Conservation (phyloP, 1,140 invertebrate species). For the Magallana angulata region DNA sequence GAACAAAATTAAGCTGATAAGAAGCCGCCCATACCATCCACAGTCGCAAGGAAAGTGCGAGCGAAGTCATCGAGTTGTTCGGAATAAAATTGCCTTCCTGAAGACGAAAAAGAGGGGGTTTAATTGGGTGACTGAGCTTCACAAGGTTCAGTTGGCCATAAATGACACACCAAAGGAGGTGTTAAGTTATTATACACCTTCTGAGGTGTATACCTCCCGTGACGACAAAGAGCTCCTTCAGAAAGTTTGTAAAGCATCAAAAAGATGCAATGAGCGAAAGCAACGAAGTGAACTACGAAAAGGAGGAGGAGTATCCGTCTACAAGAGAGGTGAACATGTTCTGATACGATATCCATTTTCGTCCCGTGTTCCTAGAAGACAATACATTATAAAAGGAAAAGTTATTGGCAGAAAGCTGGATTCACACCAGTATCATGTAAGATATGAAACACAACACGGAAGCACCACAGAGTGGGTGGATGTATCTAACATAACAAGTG, state of each 20-base stretch:
- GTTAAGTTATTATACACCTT: neutral
- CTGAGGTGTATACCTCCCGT: neutral
- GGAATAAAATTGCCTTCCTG: conserved; percentile 7
- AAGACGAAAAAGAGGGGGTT: neutral
- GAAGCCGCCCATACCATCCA: conserved; percentile 42
- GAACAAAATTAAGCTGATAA: conserved; percentile 7
- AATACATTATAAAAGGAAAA: neutral
- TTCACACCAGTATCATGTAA: too few relatives aligned
- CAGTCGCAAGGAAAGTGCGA: conserved; percentile 38
- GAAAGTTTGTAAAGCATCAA: neutral
- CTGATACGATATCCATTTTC: neutral
- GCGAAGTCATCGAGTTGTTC: neutral
- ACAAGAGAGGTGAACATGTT: neutral
- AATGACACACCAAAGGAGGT: neutral
- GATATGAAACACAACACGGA: neutral
- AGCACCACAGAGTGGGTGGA: neutral
- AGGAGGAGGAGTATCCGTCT: neutral
- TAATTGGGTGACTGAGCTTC: conserved; percentile 1
- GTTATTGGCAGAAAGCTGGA: too few relatives aligned
- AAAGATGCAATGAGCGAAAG: neutral
- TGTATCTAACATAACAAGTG: conserved; percentile 24
- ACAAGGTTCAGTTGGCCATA: neutral
- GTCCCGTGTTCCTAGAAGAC: neutral
- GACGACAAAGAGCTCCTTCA: neutral
- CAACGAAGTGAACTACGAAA: neutral